These are phyloP conservation scores for Sarcophilus harrisii DNA, from an alignment of 2,797 vertebrate genomes.

Conservation along the genomic window DNA sequence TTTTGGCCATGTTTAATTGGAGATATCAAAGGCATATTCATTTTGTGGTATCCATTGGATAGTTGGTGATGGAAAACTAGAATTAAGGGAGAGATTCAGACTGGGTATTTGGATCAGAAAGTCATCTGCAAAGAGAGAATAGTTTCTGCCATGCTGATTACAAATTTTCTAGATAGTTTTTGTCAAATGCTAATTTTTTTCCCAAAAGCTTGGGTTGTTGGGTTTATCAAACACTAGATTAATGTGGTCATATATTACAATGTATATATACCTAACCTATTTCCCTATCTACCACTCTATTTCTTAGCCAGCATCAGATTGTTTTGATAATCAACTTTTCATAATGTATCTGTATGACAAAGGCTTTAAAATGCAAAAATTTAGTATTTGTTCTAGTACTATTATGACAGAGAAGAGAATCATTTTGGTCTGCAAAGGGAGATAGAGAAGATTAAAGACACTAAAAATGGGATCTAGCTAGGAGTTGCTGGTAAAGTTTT, in stretches of 20 bases:
- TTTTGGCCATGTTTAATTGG: neutral
- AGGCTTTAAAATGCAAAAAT: neutral
- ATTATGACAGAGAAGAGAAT: neutral
- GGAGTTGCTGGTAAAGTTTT: neutral
- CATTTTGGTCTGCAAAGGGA: neutral
- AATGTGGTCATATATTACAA: neutral
- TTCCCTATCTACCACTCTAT: too few relatives aligned
- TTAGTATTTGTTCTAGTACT: neutral
- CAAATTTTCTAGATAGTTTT: neutral
- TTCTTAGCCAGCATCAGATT: neutral
- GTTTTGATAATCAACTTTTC: neutral
- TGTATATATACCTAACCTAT: neutral
- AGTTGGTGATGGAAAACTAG: neutral
- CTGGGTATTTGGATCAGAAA: neutral
- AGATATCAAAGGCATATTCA: neutral
- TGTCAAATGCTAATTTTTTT: neutral
- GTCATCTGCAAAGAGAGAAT: neutral
- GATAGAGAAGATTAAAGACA: neutral
- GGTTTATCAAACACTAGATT: neutral
- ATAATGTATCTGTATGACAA: neutral
- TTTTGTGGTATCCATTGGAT: neutral
- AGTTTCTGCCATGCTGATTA: neutral
- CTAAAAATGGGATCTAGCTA: neutral
- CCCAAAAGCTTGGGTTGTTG: neutral
- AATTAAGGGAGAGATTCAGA: neutral